Base-by-base conservation (phyloP, 2,113 vertebrate species). In the Mohoua ochrocephala region DNA sequence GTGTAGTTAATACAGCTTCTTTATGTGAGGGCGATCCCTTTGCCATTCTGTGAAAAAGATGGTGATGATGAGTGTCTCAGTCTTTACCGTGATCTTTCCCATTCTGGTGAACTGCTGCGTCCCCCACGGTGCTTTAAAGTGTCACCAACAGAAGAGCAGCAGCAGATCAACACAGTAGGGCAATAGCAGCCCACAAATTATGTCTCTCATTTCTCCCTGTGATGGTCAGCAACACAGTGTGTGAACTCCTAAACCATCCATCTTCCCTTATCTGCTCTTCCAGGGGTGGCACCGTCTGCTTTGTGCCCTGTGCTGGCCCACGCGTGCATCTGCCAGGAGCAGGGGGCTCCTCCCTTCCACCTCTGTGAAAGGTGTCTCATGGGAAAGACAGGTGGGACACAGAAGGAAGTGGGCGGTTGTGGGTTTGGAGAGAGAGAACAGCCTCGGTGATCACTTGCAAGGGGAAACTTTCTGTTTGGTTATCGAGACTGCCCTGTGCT, bases 361-460 rank as follows among this genome's bases (percentile, higher is more conserved):
- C 64, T 54, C 50, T 73, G 33, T 63, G 82, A 21, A 44, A 57
- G 10, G 18, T 12, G 5, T 31, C 9, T 23, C 13, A 23, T 23
- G 24, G 52, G 15, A 76, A 75, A 18, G 61, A 47, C 37, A 64
- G 53, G 45, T 6, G 28, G 33, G 49, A 68, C 26, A 28, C 23
- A 17, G 19, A 45, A 13, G 9, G 18, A 10, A 27, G 19, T 0
- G 0, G 22, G 41, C 0, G 0, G 10, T 22, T 70, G 41, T 26
- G n/a, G 27, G 24, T 52, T 41, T 70, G 76, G 16, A 82, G 35
- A 69, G 11, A 30, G 9, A 54, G 39, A 20, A 54, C 18, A 35
- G 65, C 28, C 24, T 39, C 23, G 26, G 35, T 7, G 24, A 42
- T 68, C 15, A 4, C 10, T 77, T 89, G 8, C 44, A 85, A 53